Evolutionary conservation across 2,888 invertebrate genomes (phyloP), one percentile per base, ranked within the genome.

Genomic region (Elmis aenea): DNA sequence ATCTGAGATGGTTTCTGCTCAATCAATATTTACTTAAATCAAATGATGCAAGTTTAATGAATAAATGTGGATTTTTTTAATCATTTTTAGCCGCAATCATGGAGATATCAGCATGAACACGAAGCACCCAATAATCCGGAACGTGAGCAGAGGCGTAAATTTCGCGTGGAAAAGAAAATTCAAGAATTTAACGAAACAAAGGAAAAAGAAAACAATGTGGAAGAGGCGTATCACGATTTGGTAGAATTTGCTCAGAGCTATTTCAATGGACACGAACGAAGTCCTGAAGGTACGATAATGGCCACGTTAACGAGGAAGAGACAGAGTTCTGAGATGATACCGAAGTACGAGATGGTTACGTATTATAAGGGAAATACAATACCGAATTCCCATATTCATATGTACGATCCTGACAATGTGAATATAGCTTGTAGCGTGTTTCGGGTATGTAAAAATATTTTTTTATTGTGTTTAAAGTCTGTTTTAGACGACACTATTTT

Each of bases 351-450:
- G 64, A 93, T 95, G 92, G 81, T 93, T 12, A 83, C 83, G 0
- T 94, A 85, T 63, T 87, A 88, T 62, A 87, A 90, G 61, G 85
- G 84, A 24, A 86, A 85, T 57, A 82, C 83, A 38, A 94, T 95
- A 51, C 89, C 92, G 1, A 90, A 87, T 31, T 93, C 94, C 0
- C 94, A 94, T 66, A 85, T 95, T 55, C 92, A 92, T 58, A 80
- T 95, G 74, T 92, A 93, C 62, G 94, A 95, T 70, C 91, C 93
- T 0, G 93, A 94, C 63, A 94, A 94, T 64, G 82, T 93, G 20
- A 82, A 85, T 29, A 78, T 91, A 1, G 91, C 94, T 3, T 91
- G 93, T 57, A 83, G 79, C 47, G 85, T 92, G 46, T 95, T 94
- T 66, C 79, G 91, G 68, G 92, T 91, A 69, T 78, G 78, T 67